Percentiles rank a stretch among this genome's conserved stretches.
These are phyloP conservation scores for Scytalopus superciliaris DNA, from an alignment of 2,113 vertebrate genomes.

Conservation along the genomic window DNA sequence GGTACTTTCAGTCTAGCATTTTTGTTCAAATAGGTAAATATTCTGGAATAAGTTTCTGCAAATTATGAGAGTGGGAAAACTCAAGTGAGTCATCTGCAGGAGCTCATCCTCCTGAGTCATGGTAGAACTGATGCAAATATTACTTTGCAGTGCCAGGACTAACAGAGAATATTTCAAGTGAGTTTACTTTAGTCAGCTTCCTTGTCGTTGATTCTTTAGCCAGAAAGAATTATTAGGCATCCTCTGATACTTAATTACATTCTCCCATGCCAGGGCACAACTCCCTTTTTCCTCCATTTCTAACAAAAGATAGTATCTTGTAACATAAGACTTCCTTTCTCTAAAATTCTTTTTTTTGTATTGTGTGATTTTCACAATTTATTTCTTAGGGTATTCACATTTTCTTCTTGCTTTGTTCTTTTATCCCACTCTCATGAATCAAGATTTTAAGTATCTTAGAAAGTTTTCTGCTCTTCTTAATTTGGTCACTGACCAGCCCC, in stretches of 20 bases:
- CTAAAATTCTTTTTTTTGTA: not conserved
- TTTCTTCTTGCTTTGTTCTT: not conserved
- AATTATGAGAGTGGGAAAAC: not conserved
- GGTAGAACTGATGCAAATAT: not conserved
- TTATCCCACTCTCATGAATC: not conserved
- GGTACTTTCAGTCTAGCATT: not conserved
- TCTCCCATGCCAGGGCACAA: not conserved
- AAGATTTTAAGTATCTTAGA: not conserved
- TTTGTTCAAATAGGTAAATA: not conserved
- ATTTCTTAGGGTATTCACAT: not conserved
- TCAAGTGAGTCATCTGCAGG: not conserved
- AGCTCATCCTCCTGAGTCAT: not conserved
- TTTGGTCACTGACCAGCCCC: not conserved
- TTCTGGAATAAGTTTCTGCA: not conserved
- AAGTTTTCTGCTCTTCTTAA: not conserved
- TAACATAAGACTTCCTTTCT: not conserved
- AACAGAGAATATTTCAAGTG: not conserved
- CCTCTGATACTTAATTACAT: not conserved
- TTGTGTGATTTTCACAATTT: accelerated
- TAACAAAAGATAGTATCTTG: not conserved
- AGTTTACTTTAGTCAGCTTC: not conserved
- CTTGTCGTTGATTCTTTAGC: not conserved
- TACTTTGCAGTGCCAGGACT: not conserved
- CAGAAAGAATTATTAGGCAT: not conserved
- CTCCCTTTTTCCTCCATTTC: not conserved